These are phyloP conservation scores for Cyanoderma ruficeps DNA, from an alignment of 2,113 vertebrate species.

Conservation along the genomic window DNA sequence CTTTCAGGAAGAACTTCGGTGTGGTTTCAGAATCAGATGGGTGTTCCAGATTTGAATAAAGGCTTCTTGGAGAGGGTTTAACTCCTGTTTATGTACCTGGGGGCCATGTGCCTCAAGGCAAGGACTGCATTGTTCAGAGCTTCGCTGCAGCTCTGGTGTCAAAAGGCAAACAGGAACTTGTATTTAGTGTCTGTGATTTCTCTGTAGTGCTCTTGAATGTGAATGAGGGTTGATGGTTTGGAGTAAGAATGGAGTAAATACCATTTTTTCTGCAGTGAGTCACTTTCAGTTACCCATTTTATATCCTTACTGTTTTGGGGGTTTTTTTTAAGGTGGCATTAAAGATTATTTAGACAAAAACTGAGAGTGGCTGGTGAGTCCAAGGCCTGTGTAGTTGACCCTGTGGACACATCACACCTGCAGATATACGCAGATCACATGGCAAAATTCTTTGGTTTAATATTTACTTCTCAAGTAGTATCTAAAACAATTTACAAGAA, in stretches of 20 bases:
- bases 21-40: not conserved
- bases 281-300: not conserved
- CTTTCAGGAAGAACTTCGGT: not conserved
- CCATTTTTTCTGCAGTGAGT: not conserved
- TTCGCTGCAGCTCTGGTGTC: not conserved
- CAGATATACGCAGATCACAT: not conserved
- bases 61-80: not conserved
- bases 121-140: not conserved
- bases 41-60: not conserved
- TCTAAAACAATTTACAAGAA: not conserved
- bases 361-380: not conserved
- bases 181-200: not conserved
- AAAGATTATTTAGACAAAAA: not conserved
- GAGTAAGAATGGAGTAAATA: constrained; percentile 24
- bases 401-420: not conserved
- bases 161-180: not conserved
- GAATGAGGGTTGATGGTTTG: not conserved
- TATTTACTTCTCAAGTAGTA: not conserved
- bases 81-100: not conserved
- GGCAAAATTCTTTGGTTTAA: not conserved
- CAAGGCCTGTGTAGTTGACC: not conserved
- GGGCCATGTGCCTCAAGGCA: not conserved
- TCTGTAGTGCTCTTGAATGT: not conserved
- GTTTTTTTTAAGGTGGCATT: not conserved
- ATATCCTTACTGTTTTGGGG: not conserved